A percentile compares a stretch with the other conserved stretches of the same genome.
phyloP scores from a whole-genome alignment of 2,888 invertebrate genomes.

The Athalia rosae region DNA sequence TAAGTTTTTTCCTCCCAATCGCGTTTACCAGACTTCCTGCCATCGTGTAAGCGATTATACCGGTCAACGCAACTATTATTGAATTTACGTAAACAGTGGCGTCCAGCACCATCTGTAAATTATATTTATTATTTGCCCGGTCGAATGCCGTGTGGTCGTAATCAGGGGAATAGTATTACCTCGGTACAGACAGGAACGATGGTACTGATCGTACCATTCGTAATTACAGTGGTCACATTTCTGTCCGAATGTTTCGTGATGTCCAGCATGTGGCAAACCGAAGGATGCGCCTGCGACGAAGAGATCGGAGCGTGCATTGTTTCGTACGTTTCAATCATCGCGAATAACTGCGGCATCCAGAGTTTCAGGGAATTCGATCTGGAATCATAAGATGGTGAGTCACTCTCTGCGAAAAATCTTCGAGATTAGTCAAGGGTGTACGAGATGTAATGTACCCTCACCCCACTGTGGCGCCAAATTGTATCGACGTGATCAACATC shows the following conservation, averaged over 20 bases:
- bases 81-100: constrained; percentile 81
- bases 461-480: constrained; percentile 82
- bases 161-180: constrained; percentile 42
- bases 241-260: constrained; percentile 50
- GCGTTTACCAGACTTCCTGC: constrained; percentile 76
- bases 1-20: constrained; percentile 75
- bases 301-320: constrained; percentile 57
- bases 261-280: constrained; percentile 39
- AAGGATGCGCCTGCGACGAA: constrained; percentile 48
- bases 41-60: constrained; percentile 79
- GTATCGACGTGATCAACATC: constrained; percentile 79
- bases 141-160: too few species aligned
- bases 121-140: background rate
- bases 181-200: constrained; percentile 46
- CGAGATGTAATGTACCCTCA: constrained; percentile 66
- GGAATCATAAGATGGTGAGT: constrained; percentile 47
- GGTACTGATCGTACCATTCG: constrained; percentile 19
- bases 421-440: background rate
- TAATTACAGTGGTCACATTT: constrained; percentile 42
- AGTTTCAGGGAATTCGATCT: constrained; percentile 89
- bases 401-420: background rate
- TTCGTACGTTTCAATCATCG: constrained; percentile 77
- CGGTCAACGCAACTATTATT: constrained; percentile 79
- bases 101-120: constrained; percentile 73
- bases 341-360: constrained; percentile 92